A percentile compares a stretch with the other conserved stretches of the same genome.
Evolutionary conservation across 2,888 invertebrate species (phyloP).

Genomic region (Parthenolecanium corni): DNA sequence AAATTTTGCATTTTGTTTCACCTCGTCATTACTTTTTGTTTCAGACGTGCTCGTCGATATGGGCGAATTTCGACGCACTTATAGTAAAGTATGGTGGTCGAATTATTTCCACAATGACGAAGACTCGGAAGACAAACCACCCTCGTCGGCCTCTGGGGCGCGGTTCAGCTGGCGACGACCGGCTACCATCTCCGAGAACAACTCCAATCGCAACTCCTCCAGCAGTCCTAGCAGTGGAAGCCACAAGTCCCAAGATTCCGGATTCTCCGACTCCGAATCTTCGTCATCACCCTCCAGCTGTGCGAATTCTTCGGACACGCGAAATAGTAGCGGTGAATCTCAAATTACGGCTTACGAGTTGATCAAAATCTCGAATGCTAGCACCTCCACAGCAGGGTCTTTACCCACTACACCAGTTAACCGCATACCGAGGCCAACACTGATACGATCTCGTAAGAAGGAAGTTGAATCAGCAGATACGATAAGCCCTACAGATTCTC

Average conservation of each 20-base stretch:
- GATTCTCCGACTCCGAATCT: slow-evolving; percentile 62
- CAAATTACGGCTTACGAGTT: neutral
- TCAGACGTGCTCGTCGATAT: slow-evolving; percentile 37
- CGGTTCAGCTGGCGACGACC: slow-evolving; percentile 40
- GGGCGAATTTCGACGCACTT: slow-evolving; percentile 54
- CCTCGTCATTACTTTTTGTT: neutral
- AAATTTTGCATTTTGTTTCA: neutral
- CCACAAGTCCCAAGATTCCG: slow-evolving; percentile 66
- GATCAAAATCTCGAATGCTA: neutral
- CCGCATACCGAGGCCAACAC: slow-evolving; percentile 6
- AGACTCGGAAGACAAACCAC: slow-evolving; percentile 35
- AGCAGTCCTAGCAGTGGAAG: slow-evolving; percentile 46
- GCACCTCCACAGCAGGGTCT: neutral
- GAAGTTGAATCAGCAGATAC: slow-evolving; percentile 5
- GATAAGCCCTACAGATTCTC: neutral
- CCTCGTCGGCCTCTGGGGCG: neutral
- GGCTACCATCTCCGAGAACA: slow-evolving; percentile 38
- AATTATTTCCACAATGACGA: slow-evolving; percentile 38
- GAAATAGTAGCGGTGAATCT: neutral
- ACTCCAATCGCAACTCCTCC: slow-evolving; percentile 36
- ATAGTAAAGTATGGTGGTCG: slow-evolving; percentile 59
- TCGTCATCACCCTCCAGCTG: slow-evolving; percentile 37
- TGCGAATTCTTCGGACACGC: slow-evolving; percentile 29
- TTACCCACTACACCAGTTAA: slow-evolving; percentile 26
- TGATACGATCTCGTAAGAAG: slow-evolving; percentile 1